phyloP scores from a whole-genome alignment of 1,140 invertebrate species.

The Planococcus citri region DNA sequence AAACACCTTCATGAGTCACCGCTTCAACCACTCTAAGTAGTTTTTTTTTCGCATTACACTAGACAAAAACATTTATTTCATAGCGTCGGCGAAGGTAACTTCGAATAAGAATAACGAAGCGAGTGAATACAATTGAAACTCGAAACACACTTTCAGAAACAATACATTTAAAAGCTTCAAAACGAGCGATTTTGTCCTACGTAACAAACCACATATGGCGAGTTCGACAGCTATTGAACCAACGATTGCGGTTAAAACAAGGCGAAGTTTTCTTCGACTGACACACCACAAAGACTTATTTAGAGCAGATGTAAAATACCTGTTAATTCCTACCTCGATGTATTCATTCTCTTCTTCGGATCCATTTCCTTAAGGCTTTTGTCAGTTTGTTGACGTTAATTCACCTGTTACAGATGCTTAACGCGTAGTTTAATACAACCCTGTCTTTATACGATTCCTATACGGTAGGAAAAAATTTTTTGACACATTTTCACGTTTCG shows the following conservation, averaged over 20 bases:
- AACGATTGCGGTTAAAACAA: not conserved
- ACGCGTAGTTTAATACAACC: not conserved
- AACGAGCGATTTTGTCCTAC: not conserved
- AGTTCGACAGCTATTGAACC: not conserved
- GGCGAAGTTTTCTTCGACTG: not conserved
- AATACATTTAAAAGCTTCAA: not conserved
- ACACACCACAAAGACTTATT: constrained; percentile 15
- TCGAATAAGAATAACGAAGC: too few species aligned
- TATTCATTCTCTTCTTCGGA: not conserved
- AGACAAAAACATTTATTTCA: too few species aligned
- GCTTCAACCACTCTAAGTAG: too few species aligned
- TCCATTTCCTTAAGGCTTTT: not conserved
- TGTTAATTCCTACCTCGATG: not conserved
- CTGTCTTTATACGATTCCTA: not conserved
- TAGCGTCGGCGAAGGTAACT: too few species aligned
- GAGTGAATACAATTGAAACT: too few species aligned
- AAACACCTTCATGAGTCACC: too few species aligned
- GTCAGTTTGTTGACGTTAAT: constrained; percentile 12
- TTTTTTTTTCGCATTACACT: too few species aligned
- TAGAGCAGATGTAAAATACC: constrained; percentile 19
- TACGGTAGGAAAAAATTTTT: not conserved
- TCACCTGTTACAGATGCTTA: constrained; percentile 12
- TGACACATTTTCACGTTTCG: not conserved
- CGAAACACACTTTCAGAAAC: not conserved
- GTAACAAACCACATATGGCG: not conserved